Evolutionary conservation across 2,113 vertebrate genomes (phyloP), one percentile per base, ranked within the genome.

Genomic region (Prochilodus magdalenae): DNA sequence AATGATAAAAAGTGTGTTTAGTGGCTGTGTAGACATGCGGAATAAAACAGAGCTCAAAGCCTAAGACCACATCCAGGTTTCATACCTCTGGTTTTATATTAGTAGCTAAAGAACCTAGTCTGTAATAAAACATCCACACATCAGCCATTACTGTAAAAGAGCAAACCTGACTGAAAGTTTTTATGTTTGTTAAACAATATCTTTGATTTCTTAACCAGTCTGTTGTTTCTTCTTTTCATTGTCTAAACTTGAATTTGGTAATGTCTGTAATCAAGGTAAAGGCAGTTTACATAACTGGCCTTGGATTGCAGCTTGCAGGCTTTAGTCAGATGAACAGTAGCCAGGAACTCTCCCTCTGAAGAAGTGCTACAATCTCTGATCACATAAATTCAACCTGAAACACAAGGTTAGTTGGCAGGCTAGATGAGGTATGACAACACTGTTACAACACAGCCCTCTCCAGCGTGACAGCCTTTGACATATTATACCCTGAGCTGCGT

Each of bases 401-500:
- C 55, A 51, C 63, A 73, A 65, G 73, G 77, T 84, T 47, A 67
- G 63, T 79, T 62, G 44, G 70, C 53, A 63, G 62, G n/a, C 47
- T 53, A 71, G 71, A 77, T 63, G 24, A 81, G 79, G 14, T 51
- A 63, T 77, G 75, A 81, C 72, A 77, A 63, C 73, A 3, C 63
- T 24, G 14, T 53, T 47, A 55, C 15, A 74, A 15, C 14, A 82
- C 40, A 16, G 47, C 73, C 12, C 75, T 72, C 66, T 51, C 70
- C 30, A 33, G 36, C 4, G n/a, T 87, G 82, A 86, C 77, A 80
- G 83, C 27, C 30, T 66, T 82, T 86, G 70, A 82, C 82, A 69
- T 82, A 62, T 65, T 77, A 26, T 33, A 40, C 75, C 75, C 33
- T 63, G 24, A 53, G 27, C 62, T 62, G 70, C 47, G 15, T 33